A percentile compares a stretch with the other conserved stretches of the same genome.
These are phyloP conservation scores for Himalopsyche anomala DNA, from an alignment of 2,888 invertebrate genomes.

Conservation along the genomic window DNA sequence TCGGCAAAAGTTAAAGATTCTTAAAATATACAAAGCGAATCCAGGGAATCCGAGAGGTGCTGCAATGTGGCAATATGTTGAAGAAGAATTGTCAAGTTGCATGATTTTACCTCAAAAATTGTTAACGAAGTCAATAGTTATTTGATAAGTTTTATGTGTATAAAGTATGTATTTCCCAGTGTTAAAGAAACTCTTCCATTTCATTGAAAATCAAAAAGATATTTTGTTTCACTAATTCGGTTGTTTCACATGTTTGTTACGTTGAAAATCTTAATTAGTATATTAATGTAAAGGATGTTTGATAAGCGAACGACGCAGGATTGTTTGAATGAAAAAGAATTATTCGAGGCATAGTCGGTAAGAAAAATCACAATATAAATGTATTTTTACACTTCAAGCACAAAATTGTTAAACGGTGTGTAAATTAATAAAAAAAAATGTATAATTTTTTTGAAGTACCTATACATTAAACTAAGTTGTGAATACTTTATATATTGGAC, in stretches of 20 bases:
- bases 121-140: too few relatives aligned
- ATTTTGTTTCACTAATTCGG: too few relatives aligned
- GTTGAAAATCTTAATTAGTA: too few relatives aligned
- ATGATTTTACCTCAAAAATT: too few relatives aligned
- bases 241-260: too few relatives aligned
- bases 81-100: too few relatives aligned
- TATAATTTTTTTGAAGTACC: conserved; percentile 4
- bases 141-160: too few relatives aligned
- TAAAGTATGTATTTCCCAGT: too few relatives aligned
- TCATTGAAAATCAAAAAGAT: too few relatives aligned
- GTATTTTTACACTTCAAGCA: conserved; percentile 49
- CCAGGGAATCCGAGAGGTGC: not conserved
- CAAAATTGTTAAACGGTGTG: conserved; percentile 46
- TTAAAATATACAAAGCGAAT: not conserved
- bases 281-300: not conserved
- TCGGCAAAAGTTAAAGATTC: not conserved
- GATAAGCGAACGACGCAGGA: not conserved
- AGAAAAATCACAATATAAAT: conserved; percentile 39
- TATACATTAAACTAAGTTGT: conserved; percentile 24
- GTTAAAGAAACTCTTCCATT: too few relatives aligned
- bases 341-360: conserved; percentile 10
- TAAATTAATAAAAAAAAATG: conserved; percentile 3
- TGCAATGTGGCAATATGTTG: too few relatives aligned
- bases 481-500: conserved; percentile 35
- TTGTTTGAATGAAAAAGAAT: not conserved